Evolutionary conservation across 2,797 vertebrate genomes (phyloP).

Genomic region (Rhinoraja longicauda): DNA sequence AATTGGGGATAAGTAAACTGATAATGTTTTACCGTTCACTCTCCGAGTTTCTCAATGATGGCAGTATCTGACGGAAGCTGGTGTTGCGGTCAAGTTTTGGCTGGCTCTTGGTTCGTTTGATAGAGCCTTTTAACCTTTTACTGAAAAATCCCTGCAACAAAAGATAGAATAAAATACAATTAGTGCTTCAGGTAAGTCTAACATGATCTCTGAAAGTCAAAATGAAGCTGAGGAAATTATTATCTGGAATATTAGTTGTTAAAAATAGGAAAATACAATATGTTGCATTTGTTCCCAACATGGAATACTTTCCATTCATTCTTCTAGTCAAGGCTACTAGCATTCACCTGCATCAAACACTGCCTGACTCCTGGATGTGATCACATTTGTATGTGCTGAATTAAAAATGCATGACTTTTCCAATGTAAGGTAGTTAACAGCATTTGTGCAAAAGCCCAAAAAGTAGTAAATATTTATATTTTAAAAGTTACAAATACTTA

Average conservation of each 20-base stretch:
- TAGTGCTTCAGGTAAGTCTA: neutral
- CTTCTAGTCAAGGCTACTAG: neutral
- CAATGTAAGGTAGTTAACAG: neutral
- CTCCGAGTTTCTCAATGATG: constrained; percentile 67
- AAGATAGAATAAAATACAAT: constrained; percentile 43
- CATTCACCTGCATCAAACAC: neutral
- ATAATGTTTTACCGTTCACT: constrained; percentile 70
- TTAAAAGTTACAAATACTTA: neutral
- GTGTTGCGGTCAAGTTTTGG: constrained; percentile 88
- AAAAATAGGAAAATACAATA: neutral
- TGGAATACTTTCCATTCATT: neutral
- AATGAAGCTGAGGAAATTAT: neutral
- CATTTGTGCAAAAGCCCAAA: neutral
- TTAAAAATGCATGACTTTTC: neutral
- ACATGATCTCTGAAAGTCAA: neutral
- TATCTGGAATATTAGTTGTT: neutral
- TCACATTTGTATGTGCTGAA: neutral
- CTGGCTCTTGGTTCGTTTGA: constrained; percentile 95
- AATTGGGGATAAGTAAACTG: neutral
- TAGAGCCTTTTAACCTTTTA: constrained; percentile 91
- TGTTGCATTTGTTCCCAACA: neutral
- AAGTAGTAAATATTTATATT: neutral
- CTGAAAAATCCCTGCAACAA: constrained; percentile 85
- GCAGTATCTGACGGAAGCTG: constrained; percentile 74
- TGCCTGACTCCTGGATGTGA: neutral